These are phyloP conservation scores for Zaprionus vittiger DNA, from an alignment of 1,140 invertebrate species.

Conservation along the genomic window DNA sequence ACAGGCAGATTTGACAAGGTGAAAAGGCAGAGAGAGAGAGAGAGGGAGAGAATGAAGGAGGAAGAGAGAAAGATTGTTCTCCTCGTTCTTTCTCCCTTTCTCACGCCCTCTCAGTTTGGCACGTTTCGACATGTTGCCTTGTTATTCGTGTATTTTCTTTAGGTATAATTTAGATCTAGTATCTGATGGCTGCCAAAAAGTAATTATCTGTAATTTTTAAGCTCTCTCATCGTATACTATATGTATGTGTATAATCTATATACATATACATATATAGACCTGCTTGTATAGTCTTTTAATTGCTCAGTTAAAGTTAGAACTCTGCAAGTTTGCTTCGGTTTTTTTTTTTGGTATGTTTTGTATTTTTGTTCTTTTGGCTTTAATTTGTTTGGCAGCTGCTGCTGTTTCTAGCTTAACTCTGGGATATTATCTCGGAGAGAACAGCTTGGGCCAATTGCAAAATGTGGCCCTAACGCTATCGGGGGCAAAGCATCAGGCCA, in stretches of 20 bases:
- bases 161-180: conserved; percentile 42
- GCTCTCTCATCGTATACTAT: background rate
- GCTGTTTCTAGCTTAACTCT: conserved; percentile 39
- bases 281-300: conserved; percentile 35
- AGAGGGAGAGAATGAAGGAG: background rate
- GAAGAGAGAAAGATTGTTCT: background rate
- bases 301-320: conserved; percentile 40
- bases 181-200: conserved; percentile 37
- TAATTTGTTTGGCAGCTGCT: conserved; percentile 32
- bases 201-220: conserved; percentile 50
- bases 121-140: conserved; percentile 16
- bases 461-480: conserved; percentile 46
- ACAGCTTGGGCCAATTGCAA: conserved; percentile 47
- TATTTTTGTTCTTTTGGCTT: background rate
- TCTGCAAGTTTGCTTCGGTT: conserved; percentile 6
- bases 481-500: conserved; percentile 68
- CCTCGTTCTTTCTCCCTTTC: background rate
- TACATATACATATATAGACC: background rate
- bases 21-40: background rate
- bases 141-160: conserved; percentile 10
- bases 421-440: conserved; percentile 32
- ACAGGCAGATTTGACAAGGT: background rate
- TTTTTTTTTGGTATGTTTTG: background rate
- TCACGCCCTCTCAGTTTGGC: conserved; percentile 11
- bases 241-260: background rate